Evolutionary conservation across 2,113 vertebrate species (phyloP).

Genomic region (Aleadryas rufinucha): DNA sequence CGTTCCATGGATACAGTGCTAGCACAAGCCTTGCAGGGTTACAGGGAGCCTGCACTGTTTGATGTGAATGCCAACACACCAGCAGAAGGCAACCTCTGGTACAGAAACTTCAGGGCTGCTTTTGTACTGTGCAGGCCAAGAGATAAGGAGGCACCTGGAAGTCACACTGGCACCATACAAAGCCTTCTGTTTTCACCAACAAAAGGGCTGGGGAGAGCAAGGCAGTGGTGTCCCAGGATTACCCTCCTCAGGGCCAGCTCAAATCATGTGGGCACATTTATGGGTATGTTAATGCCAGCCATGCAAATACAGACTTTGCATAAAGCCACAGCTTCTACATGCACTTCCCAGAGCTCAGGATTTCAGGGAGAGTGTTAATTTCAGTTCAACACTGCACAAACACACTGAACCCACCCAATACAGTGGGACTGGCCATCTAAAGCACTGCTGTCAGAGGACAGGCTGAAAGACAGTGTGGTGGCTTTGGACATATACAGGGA

Average conservation of each 20-base stretch:
- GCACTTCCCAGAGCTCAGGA: neutral
- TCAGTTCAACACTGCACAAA: neutral
- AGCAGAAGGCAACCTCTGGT: neutral
- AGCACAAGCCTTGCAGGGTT: neutral
- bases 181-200: neutral
- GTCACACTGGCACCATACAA: neutral
- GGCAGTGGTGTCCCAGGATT: neutral
- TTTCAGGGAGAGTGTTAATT: neutral
- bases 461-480: accelerated
- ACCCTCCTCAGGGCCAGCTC: neutral
- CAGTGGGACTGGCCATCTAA: neutral
- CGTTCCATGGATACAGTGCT: neutral
- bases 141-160: neutral
- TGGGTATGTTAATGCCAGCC: neutral
- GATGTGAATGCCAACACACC: neutral
- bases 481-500: neutral
- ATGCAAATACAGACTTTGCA: neutral
- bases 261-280: neutral
- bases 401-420: neutral
- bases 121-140: neutral
- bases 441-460: neutral
- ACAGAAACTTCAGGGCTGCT: neutral
- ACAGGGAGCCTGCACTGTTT: neutral
- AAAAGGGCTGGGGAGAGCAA: neutral
- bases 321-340: neutral